phyloP scores from a whole-genome alignment of 2,797 vertebrate species.

The Falco berigora region DNA sequence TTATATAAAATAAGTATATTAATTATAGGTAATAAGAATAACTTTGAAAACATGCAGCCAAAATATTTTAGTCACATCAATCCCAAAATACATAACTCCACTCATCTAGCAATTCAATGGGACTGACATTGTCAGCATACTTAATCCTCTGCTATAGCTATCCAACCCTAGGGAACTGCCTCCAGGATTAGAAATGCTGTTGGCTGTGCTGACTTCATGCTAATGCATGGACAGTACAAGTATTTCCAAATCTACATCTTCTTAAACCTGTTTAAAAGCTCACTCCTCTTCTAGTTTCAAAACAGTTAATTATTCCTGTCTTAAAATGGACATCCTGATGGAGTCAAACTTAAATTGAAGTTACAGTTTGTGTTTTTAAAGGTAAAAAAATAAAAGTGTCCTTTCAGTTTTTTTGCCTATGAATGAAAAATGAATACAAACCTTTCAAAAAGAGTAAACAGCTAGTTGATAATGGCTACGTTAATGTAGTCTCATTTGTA shows the following conservation, averaged over 20 bases:
- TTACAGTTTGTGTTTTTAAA: neutral
- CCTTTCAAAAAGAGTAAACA: neutral
- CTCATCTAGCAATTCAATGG: neutral
- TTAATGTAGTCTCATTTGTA: neutral
- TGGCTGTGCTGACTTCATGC: neutral
- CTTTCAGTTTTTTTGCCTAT: neutral
- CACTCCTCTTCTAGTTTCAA: neutral
- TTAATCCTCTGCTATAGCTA: neutral
- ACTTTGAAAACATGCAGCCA: neutral
- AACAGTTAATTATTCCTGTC: neutral
- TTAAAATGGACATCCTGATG: neutral
- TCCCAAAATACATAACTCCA: neutral
- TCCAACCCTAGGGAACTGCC: neutral
- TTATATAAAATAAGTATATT: neutral
- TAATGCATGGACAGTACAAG: neutral
- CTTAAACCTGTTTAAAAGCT: neutral
- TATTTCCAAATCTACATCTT: neutral
- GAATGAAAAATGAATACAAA: neutral
- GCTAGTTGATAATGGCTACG: neutral
- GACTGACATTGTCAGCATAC: neutral
- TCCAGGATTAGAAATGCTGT: neutral
- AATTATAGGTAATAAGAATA: neutral
- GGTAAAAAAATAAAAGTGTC: neutral
- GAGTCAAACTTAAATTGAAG: neutral
- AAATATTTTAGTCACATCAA: neutral